Base-by-base conservation (phyloP, 2,797 vertebrate species). In the Enteromius mattozi region DNA sequence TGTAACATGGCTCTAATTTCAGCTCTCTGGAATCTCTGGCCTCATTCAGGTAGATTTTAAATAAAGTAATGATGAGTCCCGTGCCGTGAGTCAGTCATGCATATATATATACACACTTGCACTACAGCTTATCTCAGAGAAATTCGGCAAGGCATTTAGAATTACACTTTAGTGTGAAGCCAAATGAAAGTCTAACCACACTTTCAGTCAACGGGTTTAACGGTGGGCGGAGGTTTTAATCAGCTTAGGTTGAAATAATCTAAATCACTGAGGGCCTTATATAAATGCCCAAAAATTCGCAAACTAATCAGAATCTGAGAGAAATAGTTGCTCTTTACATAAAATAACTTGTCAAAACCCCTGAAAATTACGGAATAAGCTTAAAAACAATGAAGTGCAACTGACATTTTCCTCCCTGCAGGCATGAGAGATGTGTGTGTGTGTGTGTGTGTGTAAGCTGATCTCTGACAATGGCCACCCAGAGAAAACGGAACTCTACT, bases 391-490 rank as follows among this genome's bases (percentile, higher is more conserved):
- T 12, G 42, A 74, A 21, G 16, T 66, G 24, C 35, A 69, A 83
- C 49, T 76, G 47, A 76, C 81, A 77, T 69, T 83, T 83, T 69
- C 35, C 12, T 77, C 37, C 63, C 82, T 69, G 33, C 35, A 21
- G 61, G 33, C 35, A 40, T 42, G 21, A 80, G 24, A 59, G 9
- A 13, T n/a, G 19, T 21, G 16, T 51, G 49, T 21, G n/a, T 66
- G 63, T 16, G 4, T 75, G 16, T 54, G 33, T 27, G 66, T 82
- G 81, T 83, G 82, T 77, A 77, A 77, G 30, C 24, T 3, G 49
- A 77, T 83, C 81, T 56, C 35, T 42, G 49, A 83, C 72, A 77
- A 83, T 69, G 82, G 82, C 82, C 82, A 83, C 63, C 82, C 47
- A 77, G 63, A 69, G 82, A 77, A 83, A 83, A 66, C 72, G 37